Percentiles rank a stretch among this genome's conserved stretches.
Evolutionary conservation across 2,113 vertebrate genomes (phyloP).

Genomic region (Petromus typicus): DNA sequence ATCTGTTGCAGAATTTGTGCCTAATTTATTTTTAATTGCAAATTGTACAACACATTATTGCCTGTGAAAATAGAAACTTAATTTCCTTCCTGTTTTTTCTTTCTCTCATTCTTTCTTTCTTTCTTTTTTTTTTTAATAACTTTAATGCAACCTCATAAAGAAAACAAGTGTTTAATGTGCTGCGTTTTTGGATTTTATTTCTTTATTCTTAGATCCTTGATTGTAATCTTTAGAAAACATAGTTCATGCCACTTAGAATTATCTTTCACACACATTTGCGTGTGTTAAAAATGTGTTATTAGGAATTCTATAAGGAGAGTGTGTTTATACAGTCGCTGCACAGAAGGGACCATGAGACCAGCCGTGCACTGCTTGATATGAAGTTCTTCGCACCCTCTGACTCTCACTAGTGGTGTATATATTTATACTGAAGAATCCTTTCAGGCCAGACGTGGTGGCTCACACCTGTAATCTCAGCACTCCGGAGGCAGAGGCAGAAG

Average conservation of each 20-base stretch:
- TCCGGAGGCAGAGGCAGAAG: no score
- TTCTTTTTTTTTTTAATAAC: background rate
- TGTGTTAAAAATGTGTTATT: conserved; percentile 17
- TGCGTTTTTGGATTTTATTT: conserved; percentile 65
- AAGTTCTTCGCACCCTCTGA: background rate
- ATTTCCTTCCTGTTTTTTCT: conserved; percentile 76
- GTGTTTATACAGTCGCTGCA: background rate
- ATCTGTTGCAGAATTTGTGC: conserved; percentile 77
- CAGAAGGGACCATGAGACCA: fast-evolving
- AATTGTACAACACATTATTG: conserved; percentile 71
- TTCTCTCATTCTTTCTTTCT: background rate
- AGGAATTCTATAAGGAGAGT: conserved; percentile 53
- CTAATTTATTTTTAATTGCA: conserved; percentile 82
- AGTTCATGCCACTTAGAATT: conserved; percentile 39
- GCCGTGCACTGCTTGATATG: fast-evolving
- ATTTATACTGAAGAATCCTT: background rate
- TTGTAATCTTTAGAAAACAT: conserved; percentile 65
- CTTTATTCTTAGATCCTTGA: conserved; percentile 62
- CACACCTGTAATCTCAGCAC: no score
- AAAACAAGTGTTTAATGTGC: background rate
- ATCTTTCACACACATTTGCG: conserved; percentile 24
- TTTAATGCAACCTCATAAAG: conserved; percentile 39
- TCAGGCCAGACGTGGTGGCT: background rate
- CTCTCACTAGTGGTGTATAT: background rate
- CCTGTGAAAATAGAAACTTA: conserved; percentile 77